Conservation (phyloP, 2,113 vertebrate species). For the Hippoglossus stenolepis region DNA sequence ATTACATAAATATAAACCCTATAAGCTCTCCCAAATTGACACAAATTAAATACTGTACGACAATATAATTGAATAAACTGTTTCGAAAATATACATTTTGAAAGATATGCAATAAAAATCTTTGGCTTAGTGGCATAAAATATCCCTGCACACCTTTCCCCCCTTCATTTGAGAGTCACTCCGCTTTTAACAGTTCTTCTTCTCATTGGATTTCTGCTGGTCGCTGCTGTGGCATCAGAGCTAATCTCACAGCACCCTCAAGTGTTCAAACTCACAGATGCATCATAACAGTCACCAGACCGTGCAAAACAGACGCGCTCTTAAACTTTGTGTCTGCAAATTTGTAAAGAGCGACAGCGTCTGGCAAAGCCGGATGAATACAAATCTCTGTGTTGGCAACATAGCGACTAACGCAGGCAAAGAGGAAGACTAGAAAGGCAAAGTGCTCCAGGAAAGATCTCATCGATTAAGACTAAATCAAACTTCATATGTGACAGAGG, state of each 20-base stretch:
- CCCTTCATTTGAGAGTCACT: constrained; percentile 45
- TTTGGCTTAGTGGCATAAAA: constrained; percentile 63
- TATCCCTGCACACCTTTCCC: constrained; percentile 14
- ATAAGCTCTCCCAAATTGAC: constrained; percentile 15
- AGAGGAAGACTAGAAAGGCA: constrained; percentile 31
- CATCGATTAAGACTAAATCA: constrained; percentile 17
- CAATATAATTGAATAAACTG: constrained; percentile 18
- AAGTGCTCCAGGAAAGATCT: constrained; percentile 33
- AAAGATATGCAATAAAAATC: constrained; percentile 41
- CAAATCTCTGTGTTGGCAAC: constrained; percentile 11
- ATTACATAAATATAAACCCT: constrained; percentile 42
- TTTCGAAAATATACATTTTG: constrained; percentile 21
- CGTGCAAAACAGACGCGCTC: background rate
- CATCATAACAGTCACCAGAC: background rate
- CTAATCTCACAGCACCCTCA: constrained; percentile 46
- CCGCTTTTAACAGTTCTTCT: background rate
- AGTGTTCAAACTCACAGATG: constrained; percentile 31
- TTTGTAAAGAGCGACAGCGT: no score
- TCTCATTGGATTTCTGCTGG: background rate
- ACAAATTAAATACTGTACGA: constrained; percentile 31
- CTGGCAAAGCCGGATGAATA: constrained; percentile 4
- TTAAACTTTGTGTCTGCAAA: background rate
- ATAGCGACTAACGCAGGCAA: background rate
- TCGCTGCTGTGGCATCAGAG: background rate
- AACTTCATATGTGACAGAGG: constrained; percentile 25